Percentiles rank a stretch among this genome's conserved stretches.
Evolutionary conservation across 2,888 invertebrate species (phyloP).

Genomic region (Uloborus plumipes): DNA sequence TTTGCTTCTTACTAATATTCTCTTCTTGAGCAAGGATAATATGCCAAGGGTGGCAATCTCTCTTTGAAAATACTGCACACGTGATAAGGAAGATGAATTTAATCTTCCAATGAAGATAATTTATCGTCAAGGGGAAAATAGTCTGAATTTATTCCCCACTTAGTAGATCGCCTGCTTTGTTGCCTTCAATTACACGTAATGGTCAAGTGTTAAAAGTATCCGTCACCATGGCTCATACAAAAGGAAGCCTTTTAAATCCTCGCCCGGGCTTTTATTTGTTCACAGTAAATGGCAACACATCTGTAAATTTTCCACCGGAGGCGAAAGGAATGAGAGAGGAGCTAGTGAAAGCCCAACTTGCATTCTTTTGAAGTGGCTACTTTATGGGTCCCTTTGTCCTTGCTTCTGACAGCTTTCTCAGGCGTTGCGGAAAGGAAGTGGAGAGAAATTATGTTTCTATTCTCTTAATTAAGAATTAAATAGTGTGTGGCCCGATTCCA

Average conservation of each 20-base stretch:
- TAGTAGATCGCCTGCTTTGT: too few species aligned
- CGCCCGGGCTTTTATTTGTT: neutral
- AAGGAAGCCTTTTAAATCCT: neutral
- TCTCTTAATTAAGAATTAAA: conserved; percentile 7
- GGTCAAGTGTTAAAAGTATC: too few species aligned
- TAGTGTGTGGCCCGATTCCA: neutral
- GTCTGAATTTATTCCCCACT: too few species aligned
- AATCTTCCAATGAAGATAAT: too few species aligned
- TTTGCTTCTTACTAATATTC: too few species aligned
- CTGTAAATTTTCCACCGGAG: neutral
- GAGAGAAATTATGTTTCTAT: conserved; percentile 3
- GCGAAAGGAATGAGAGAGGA: neutral
- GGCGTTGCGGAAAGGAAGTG: neutral
- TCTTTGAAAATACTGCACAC: too few species aligned
- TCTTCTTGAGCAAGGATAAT: too few species aligned
- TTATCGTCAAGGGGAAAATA: too few species aligned
- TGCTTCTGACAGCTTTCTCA: conserved; percentile 6
- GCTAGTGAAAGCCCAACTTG: neutral
- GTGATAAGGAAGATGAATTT: too few species aligned
- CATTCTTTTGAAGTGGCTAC: conserved; percentile 3
- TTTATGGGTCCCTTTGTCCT: conserved; percentile 8
- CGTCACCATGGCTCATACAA: neutral
- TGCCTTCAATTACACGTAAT: too few species aligned
- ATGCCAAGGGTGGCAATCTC: too few species aligned
- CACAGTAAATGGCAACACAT: neutral